phyloP scores from a whole-genome alignment of 2,113 vertebrate species.

The Galeopterus variegatus region DNA sequence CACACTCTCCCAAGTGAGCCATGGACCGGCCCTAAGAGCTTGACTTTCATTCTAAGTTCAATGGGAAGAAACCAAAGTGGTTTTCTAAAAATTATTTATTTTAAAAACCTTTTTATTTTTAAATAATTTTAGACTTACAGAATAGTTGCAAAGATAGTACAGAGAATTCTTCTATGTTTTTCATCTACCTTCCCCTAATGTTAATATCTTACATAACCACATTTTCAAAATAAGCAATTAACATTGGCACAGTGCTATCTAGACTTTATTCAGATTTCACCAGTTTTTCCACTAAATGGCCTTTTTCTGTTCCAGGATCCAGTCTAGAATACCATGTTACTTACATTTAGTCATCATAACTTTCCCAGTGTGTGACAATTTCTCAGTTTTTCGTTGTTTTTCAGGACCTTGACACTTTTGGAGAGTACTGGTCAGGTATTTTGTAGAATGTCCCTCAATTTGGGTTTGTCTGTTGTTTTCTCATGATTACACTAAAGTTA shows the following conservation, averaged over 20 bases:
- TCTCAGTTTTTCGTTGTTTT: neutral
- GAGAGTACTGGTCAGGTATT: neutral
- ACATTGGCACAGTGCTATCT: neutral
- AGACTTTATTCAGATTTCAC: neutral
- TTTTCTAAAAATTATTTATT: neutral
- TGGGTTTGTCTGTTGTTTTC: conserved; percentile 34
- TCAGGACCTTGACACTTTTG: neutral
- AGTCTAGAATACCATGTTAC: neutral
- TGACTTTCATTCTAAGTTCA: conserved; percentile 8
- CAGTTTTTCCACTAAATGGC: neutral
- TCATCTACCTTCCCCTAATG: neutral
- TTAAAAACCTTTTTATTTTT: neutral
- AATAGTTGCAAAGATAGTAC: neutral
- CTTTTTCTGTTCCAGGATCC: neutral
- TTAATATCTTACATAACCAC: neutral
- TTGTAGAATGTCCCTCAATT: neutral
- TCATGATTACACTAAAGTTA: neutral
- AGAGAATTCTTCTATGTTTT: conserved; percentile 25
- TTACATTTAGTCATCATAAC: neutral
- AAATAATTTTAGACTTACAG: conserved; percentile 20
- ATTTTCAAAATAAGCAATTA: neutral
- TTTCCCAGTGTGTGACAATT: neutral
- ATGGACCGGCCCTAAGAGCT: too few species aligned
- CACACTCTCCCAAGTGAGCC: too few species aligned
- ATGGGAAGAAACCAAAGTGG: neutral